Evolutionary conservation across 2,797 vertebrate genomes (phyloP), one percentile per base, ranked within the genome.

Genomic region (Psittacula echo): DNA sequence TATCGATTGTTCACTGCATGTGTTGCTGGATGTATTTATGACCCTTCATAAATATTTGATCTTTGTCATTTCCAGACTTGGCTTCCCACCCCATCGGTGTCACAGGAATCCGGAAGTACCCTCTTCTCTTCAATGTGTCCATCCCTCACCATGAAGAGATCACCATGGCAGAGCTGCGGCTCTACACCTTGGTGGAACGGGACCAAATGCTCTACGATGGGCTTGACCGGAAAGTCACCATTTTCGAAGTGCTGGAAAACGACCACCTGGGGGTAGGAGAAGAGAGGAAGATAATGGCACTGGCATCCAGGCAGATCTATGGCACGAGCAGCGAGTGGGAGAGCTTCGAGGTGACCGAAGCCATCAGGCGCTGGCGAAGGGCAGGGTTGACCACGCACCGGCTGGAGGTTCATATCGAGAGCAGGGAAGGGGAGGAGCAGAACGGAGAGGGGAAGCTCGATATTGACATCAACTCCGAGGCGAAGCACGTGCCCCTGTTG

Each of bases 61-160:
- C 85, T 96, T 92, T 95, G 53, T 97, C 64, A 21, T 90, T 80
- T 83, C 30, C 97, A 99, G 99, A 99, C 95, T 95, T 97, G 68
- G 98, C 98, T 94, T 97, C 98, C 34, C 98, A 98, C 85, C 98
- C 97, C 7, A 77, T 96, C 21, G 98, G 97, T 72, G 90, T 96
- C 13, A 97, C 97, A 4, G 98, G 98, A 11, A 97, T 98, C 61
- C 98, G 99, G 96, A 98, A 98, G 89, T 99, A 99, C 91, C 98
- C 98, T 5, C 98, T 99, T 20, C 98, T 99, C 32, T 99, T 99
- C 97, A 99, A 99, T 1, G 97, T 99, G 70, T 99, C 99, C 64
- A 98, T 99, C 86, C 99, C 99, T 54, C 98, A 98, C 94, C 99
- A 99, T 4, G 99, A 99, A 97, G 98, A 98, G 53, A 98, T 99